Conservation (phyloP, 1,140 invertebrate genomes). For the Caenorhabditis tropicalis region DNA sequence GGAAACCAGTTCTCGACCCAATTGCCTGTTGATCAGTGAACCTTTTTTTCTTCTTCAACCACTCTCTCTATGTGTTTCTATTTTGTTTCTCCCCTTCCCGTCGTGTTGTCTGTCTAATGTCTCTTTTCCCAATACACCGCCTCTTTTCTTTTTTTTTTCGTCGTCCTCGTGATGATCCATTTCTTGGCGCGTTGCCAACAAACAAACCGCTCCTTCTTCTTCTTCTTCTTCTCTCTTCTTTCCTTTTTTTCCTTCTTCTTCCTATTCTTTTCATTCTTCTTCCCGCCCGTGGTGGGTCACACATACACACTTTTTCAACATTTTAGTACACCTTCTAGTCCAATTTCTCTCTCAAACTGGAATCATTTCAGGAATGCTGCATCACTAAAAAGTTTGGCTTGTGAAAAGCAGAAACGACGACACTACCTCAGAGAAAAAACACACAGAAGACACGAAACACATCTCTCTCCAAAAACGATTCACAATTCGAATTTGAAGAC, state of each 20-base stretch:
- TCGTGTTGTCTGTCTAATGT: neutral
- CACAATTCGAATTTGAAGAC: neutral
- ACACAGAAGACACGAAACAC: neutral
- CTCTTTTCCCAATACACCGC: neutral
- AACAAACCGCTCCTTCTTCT: conserved; percentile 43
- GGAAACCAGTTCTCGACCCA: conserved; percentile 16
- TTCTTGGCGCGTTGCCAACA: conserved; percentile 42
- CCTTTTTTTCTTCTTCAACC: neutral
- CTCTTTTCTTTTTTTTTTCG: neutral
- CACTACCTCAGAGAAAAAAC: neutral
- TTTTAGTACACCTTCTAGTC: neutral
- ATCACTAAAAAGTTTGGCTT: neutral
- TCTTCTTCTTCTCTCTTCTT: neutral
- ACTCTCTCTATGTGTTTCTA: neutral
- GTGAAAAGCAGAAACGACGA: neutral
- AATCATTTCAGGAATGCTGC: conserved; percentile 21
- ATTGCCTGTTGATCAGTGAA: conserved; percentile 35
- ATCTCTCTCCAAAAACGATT: neutral
- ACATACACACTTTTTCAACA: neutral
- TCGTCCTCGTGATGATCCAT: conserved; percentile 39
- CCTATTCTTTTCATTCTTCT: conserved; percentile 23
- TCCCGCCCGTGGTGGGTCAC: too few species aligned
- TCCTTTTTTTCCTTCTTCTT: neutral
- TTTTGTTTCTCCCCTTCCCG: neutral
- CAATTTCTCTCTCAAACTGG: neutral